These are phyloP conservation scores for Penelope pileata DNA, from an alignment of 2,113 vertebrate species.

Conservation along the genomic window DNA sequence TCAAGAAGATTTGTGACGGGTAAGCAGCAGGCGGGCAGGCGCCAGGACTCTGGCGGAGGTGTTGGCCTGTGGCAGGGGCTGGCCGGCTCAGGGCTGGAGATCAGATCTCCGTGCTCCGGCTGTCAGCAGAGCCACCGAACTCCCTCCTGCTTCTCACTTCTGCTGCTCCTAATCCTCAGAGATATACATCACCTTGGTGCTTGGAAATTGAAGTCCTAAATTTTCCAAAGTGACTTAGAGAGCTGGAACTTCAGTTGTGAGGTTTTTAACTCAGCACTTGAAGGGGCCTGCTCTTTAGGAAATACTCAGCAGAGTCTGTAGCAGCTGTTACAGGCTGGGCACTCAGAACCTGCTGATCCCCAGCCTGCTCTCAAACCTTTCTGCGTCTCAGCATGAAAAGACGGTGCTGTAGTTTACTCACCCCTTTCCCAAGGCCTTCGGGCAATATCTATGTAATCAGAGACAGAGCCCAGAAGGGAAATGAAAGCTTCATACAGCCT, in stretches of 20 bases:
- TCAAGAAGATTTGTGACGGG: constrained; percentile 85
- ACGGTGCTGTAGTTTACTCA: neutral
- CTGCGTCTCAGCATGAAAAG: neutral
- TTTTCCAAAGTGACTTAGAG: neutral
- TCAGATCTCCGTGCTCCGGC: neutral
- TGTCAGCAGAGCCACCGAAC: neutral
- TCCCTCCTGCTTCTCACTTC: neutral
- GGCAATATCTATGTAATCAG: constrained; percentile 47
- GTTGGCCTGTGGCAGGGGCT: neutral
- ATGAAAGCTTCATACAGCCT: constrained; percentile 25
- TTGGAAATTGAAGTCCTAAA: neutral
- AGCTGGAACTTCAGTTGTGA: neutral
- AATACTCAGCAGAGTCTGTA: neutral
- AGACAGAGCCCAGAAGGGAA: constrained; percentile 24
- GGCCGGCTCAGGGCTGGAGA: neutral
- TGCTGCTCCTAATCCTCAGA: neutral
- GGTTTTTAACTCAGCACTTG: neutral
- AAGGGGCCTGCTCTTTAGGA: neutral
- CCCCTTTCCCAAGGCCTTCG: neutral
- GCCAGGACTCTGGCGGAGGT: rapidly evolving
- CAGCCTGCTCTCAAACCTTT: neutral
- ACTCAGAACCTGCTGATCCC: neutral
- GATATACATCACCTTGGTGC: neutral
- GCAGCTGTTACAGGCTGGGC: neutral
- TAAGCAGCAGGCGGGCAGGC: constrained; percentile 39